These are phyloP conservation scores for Drosophila buzzatii DNA, from an alignment of 2,888 invertebrate species.

Conservation along the genomic window DNA sequence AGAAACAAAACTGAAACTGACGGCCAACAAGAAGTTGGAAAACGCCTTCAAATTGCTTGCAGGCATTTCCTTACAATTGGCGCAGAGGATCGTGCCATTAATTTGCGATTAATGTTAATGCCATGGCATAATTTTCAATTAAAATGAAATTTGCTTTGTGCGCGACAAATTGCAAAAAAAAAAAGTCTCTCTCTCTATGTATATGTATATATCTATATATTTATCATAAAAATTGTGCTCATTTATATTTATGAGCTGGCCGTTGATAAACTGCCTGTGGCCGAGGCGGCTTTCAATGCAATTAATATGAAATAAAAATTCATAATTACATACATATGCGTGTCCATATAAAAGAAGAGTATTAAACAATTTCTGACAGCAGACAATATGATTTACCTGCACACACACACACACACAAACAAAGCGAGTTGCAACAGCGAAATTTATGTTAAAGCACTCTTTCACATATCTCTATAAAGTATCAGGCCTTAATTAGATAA, in stretches of 20 bases:
- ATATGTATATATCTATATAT: slow-evolving; percentile 4
- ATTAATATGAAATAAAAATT: slow-evolving; percentile 73
- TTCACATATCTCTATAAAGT: not conserved
- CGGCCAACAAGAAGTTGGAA: slow-evolving; percentile 34
- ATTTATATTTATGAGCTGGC: slow-evolving; percentile 75
- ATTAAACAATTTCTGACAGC: slow-evolving; percentile 54
- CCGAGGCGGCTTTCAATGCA: slow-evolving; percentile 66
- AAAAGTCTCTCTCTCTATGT: not conserved
- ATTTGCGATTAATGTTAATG: slow-evolving; percentile 72
- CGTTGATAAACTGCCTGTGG: slow-evolving; percentile 66
- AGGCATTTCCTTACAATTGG: slow-evolving; percentile 43
- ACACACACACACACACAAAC: not conserved
- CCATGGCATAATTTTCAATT: slow-evolving; percentile 77
- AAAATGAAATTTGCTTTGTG: slow-evolving; percentile 77
- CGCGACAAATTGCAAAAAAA: slow-evolving; percentile 68
- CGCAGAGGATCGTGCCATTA: slow-evolving; percentile 46
- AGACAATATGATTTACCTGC: slow-evolving; percentile 39
- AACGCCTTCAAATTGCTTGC: slow-evolving; percentile 35
- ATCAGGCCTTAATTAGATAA: slow-evolving; percentile 1
- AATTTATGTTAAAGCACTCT: slow-evolving; percentile 17
- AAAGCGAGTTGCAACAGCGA: not conserved
- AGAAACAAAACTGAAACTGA: slow-evolving; percentile 22
- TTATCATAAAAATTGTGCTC: slow-evolving; percentile 42
- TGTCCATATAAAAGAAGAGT: slow-evolving; percentile 25
- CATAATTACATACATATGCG: slow-evolving; percentile 68